Evolutionary conservation across 2,113 vertebrate genomes (phyloP).

Genomic region (Zosterops japonicus): DNA sequence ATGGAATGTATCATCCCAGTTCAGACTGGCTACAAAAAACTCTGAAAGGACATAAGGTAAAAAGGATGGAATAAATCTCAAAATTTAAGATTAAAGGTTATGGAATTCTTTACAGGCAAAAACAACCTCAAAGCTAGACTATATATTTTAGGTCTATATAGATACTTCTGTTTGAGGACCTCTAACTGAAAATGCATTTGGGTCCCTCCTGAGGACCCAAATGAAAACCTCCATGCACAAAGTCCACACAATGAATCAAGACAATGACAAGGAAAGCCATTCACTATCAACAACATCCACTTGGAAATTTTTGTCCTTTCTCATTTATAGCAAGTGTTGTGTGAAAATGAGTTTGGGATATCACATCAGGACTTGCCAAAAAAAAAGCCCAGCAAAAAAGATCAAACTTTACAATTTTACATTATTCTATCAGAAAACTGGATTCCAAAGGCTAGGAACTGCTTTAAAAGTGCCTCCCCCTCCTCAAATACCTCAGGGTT

Average conservation of each 20-base stretch:
- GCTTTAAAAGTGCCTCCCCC: background rate
- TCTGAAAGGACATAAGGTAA: background rate
- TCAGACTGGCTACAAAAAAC: no score
- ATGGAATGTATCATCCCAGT: no score
- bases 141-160: background rate
- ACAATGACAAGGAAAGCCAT: background rate
- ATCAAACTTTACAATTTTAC: background rate
- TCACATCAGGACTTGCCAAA: background rate
- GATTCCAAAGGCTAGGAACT: background rate
- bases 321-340: background rate
- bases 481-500: background rate
- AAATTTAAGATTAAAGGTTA: background rate
- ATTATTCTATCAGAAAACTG: background rate
- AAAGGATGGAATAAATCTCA: background rate
- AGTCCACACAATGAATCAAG: accelerated
- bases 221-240: background rate
- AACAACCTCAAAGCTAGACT: background rate
- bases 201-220: background rate
- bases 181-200: background rate
- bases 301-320: background rate
- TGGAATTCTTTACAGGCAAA: background rate
- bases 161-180: background rate
- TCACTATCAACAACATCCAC: background rate
- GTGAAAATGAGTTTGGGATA: background rate
- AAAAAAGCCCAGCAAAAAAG: background rate